Conservation (phyloP, 2,888 invertebrate species). For the Blastobasis lacticolella region DNA sequence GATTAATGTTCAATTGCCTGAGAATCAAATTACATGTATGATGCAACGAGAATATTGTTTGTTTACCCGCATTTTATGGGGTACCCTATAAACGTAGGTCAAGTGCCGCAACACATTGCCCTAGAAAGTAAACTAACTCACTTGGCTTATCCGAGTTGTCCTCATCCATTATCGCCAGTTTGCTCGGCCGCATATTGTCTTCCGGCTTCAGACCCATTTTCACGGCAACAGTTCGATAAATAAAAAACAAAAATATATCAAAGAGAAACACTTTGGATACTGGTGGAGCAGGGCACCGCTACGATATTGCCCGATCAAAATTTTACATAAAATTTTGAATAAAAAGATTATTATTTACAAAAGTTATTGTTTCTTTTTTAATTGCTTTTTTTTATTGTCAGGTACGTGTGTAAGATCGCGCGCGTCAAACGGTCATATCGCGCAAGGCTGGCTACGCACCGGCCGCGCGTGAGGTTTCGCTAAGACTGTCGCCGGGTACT, state of each 20-base stretch:
- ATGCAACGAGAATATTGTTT: no score
- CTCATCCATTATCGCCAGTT: constrained; percentile 69
- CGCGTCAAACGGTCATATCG: constrained; percentile 44
- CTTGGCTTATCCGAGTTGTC: constrained; percentile 52
- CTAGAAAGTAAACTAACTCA: constrained; percentile 30
- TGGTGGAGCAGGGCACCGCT: no score
- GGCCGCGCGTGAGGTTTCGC: constrained; percentile 26
- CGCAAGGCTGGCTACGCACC: constrained; percentile 9
- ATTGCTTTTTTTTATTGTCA: constrained; percentile 17
- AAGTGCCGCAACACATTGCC: background rate
- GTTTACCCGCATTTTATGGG: no score
- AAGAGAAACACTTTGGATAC: constrained; percentile 19
- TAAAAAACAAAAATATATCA: constrained; percentile 23
- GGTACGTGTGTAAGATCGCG: constrained; percentile 26
- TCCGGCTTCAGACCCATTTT: constrained; percentile 66
- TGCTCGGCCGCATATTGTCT: constrained; percentile 65
- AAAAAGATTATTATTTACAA: background rate
- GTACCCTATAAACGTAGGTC: no score
- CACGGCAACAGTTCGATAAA: constrained; percentile 34
- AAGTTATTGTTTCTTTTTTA: constrained; percentile 19
- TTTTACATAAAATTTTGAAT: no score
- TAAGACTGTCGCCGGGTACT: constrained; percentile 55
- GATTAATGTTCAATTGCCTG: no score
- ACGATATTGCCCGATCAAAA: no score
- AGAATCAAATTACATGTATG: no score